Percentiles rank a stretch among this genome's conserved stretches.
These are phyloP conservation scores for Paralichthys olivaceus DNA, from an alignment of 2,113 vertebrate species.

Conservation along the genomic window DNA sequence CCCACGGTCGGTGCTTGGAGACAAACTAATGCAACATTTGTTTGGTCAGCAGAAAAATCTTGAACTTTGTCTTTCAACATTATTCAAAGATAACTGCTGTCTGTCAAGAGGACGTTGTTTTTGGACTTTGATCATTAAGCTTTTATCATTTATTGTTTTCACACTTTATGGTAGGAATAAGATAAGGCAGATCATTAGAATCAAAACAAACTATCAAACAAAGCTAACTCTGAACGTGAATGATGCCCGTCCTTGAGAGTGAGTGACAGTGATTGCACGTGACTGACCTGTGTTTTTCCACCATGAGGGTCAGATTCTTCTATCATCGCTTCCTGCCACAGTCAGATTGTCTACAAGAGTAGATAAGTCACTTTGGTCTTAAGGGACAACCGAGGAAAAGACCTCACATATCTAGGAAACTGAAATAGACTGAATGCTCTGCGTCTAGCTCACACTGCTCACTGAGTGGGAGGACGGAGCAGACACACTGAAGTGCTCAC, in stretches of 20 bases:
- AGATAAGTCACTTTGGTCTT: slow-evolving; percentile 69
- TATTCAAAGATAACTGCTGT: too few species aligned
- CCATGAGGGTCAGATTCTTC: slow-evolving; percentile 4
- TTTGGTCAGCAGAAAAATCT: too few species aligned
- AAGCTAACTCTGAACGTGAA: background rate
- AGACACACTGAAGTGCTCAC: slow-evolving; percentile 63
- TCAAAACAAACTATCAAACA: too few species aligned
- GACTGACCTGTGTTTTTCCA: background rate
- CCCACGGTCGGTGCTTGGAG: too few species aligned
- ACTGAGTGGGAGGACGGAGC: slow-evolving; percentile 72
- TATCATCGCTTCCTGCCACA: slow-evolving; percentile 32
- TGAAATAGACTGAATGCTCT: slow-evolving; percentile 75
- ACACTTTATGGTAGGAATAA: background rate
- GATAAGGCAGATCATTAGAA: background rate
- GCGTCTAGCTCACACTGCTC: slow-evolving; percentile 53
- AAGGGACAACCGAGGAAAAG: slow-evolving; percentile 68
- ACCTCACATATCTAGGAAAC: slow-evolving; percentile 52
- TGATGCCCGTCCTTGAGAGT: background rate
- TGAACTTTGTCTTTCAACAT: too few species aligned
- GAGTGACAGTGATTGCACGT: background rate
- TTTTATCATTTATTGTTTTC: background rate
- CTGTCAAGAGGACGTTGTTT: background rate
- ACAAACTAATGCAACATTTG: too few species aligned
- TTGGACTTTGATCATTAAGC: background rate
- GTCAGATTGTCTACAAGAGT: slow-evolving; percentile 41